Percentiles rank a stretch among this genome's conserved stretches.
Evolutionary conservation across 2,888 invertebrate genomes (phyloP).

Genomic region (Leptopilina drosophilae): DNA sequence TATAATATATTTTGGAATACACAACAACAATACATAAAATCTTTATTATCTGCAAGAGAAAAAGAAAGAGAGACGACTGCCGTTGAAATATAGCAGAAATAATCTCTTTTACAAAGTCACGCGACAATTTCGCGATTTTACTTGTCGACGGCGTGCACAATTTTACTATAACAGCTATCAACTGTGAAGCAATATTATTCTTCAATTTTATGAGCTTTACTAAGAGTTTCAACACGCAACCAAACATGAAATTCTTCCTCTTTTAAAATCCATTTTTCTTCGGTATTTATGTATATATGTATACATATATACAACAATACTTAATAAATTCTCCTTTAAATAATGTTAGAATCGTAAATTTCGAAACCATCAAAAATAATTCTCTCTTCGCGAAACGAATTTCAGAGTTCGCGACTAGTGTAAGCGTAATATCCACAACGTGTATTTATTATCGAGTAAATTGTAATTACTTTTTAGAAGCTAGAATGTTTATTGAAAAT

Average conservation of each 20-base stretch:
- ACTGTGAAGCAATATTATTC: conserved; percentile 15
- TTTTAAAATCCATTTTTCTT: conserved; percentile 4
- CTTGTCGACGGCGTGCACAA: neutral
- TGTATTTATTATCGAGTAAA: too few relatives aligned
- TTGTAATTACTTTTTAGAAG: too few relatives aligned
- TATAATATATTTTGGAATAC: neutral
- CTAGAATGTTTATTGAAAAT: too few relatives aligned
- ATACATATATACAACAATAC: neutral
- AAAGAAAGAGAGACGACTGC: neutral
- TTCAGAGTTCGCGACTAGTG: too few relatives aligned
- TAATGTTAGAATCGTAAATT: conserved; percentile 3
- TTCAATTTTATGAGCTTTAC: conserved; percentile 32
- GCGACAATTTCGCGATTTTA: conserved; percentile 23
- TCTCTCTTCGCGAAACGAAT: too few relatives aligned
- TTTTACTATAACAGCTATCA: conserved; percentile 13
- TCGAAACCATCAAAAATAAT: neutral
- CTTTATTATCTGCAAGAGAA: conserved; percentile 1
- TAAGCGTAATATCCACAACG: too few relatives aligned
- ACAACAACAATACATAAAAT: conserved; percentile 6
- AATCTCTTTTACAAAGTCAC: conserved; percentile 25
- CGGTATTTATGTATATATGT: neutral
- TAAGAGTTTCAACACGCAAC: conserved; percentile 3
- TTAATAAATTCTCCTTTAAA: conserved; percentile 7
- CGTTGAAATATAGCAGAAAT: neutral
- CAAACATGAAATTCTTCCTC: conserved; percentile 12